Percentiles rank a stretch among this genome's conserved stretches.
phyloP scores from a whole-genome alignment of 2,888 invertebrate species.

The Rhorus exstirpatorius region DNA sequence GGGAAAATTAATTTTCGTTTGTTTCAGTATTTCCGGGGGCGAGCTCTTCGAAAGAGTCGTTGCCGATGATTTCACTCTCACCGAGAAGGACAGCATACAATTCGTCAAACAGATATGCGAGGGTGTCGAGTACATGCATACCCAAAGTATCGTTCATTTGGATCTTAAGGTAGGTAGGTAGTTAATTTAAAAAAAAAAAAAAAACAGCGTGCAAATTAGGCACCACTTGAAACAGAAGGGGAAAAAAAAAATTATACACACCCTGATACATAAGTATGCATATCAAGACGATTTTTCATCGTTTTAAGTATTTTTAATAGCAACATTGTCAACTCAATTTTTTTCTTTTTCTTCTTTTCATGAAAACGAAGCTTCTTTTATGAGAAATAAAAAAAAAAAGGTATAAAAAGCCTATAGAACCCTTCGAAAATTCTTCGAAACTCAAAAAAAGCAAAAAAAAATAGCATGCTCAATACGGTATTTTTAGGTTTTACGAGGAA shows the following conservation, averaged over 20 bases:
- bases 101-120: conserved; percentile 97
- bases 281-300: too few relatives aligned
- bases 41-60: conserved; percentile 97
- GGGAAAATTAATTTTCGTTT: conserved; percentile 37
- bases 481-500: too few relatives aligned
- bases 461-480: background rate
- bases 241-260: too few relatives aligned
- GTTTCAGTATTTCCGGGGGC: conserved; percentile 95
- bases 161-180: conserved; percentile 91
- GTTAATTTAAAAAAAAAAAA: conserved; percentile 9
- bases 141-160: conserved; percentile 93
- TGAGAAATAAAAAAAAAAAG: too few relatives aligned
- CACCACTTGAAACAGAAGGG: too few relatives aligned
- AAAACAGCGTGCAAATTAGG: background rate
- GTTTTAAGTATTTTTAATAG: too few relatives aligned
- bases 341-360: too few relatives aligned
- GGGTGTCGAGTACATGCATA: conserved; percentile 96
- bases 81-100: conserved; percentile 92
- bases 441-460: background rate
- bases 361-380: background rate
- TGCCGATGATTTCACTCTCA: conserved; percentile 96
- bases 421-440: too few relatives aligned
- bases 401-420: too few relatives aligned
- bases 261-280: too few relatives aligned
- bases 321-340: too few relatives aligned